Evolutionary conservation across 2,888 invertebrate genomes (phyloP).

Genomic region (Eupithecia subumbrata): DNA sequence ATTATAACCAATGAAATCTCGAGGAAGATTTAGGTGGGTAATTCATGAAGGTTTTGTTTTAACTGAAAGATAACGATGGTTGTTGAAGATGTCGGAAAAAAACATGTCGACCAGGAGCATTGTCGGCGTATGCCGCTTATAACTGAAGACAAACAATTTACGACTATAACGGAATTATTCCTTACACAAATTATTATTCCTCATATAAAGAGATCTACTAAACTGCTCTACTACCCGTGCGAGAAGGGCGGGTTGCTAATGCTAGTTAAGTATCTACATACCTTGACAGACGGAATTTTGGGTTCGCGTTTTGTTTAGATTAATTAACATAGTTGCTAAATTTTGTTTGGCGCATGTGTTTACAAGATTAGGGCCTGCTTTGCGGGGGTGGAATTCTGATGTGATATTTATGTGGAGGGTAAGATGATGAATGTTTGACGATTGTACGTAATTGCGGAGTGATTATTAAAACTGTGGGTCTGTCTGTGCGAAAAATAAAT

Average conservation of each 20-base stretch:
- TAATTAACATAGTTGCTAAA: conserved; percentile 44
- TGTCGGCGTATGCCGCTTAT: no score
- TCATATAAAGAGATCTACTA: no score
- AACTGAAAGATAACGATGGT: no score
- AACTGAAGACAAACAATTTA: no score
- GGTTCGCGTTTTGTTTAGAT: conserved; percentile 39
- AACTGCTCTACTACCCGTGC: not conserved
- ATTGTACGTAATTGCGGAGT: not conserved
- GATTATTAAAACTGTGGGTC: conserved; percentile 1
- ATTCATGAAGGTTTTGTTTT: no score
- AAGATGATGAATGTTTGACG: conserved; percentile 1
- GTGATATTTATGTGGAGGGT: conserved; percentile 11
- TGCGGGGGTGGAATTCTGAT: conserved; percentile 27
- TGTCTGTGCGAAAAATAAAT: not conserved
- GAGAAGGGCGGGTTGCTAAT: not conserved
- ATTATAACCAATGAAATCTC: no score
- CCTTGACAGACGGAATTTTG: conserved; percentile 33
- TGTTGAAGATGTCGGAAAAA: no score
- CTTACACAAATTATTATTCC: no score
- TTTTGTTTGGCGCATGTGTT: conserved; percentile 37
- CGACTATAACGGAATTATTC: no score
- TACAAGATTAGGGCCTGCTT: conserved; percentile 33
- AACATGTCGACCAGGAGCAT: no score
- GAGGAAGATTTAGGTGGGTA: no score
- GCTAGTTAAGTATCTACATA: conserved; percentile 8